A percentile compares a stretch with the other conserved stretches of the same genome.
Evolutionary conservation across 2,888 invertebrate species (phyloP).

Genomic region (Polymixis lichenea): DNA sequence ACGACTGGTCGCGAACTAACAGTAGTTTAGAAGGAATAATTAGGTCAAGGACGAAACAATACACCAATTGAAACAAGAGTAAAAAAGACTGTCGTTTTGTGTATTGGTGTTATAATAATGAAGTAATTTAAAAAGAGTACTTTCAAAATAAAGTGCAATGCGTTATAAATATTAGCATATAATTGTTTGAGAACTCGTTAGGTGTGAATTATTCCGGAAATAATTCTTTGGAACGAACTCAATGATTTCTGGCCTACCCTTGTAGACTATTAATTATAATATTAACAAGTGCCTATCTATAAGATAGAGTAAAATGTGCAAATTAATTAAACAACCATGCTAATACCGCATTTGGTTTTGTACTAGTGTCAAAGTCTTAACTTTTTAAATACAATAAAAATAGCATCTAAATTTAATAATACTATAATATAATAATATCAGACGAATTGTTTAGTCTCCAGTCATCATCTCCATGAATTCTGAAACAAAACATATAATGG

Average conservation of each 20-base stretch:
- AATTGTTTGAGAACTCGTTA: constrained; percentile 76
- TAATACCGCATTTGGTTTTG: constrained; percentile 87
- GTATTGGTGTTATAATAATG: constrained; percentile 66
- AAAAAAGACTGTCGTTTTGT: constrained; percentile 64
- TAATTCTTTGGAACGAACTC: constrained; percentile 84
- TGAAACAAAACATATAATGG: constrained; percentile 84
- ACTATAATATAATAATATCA: constrained; percentile 71
- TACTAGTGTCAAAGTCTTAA: constrained; percentile 84
- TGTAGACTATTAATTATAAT: constrained; percentile 71
- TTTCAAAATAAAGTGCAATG: constrained; percentile 70
- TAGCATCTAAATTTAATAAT: constrained; percentile 81
- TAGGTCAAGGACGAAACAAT: constrained; percentile 58
- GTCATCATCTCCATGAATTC: constrained; percentile 99
- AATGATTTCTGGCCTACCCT: constrained; percentile 68
- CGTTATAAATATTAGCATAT: constrained; percentile 87
- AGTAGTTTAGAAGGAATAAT: constrained; percentile 44
- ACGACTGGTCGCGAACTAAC: constrained; percentile 38
- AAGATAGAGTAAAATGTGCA: constrained; percentile 82
- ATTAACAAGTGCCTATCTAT: constrained; percentile 81
- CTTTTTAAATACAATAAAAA: constrained; percentile 79
- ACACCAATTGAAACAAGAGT: constrained; percentile 60
- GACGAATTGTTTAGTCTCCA: constrained; percentile 92
- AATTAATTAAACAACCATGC: constrained; percentile 78
- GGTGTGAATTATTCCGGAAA: constrained; percentile 86
- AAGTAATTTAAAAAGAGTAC: constrained; percentile 52